Conservation (phyloP, 2,797 vertebrate species). For the Cetoscarus ocellatus region DNA sequence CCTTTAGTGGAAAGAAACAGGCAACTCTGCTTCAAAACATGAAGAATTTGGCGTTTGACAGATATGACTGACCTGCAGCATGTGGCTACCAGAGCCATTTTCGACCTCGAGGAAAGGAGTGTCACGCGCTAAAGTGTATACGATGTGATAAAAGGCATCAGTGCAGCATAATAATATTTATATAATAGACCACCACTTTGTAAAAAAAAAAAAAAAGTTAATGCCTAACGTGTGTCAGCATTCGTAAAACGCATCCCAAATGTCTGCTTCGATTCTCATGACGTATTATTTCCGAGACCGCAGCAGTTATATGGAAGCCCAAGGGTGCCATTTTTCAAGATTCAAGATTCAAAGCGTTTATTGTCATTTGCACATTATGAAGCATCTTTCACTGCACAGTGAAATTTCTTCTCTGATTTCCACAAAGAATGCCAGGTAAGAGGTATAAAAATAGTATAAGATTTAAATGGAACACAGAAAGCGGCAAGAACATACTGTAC, state of each 20-base stretch:
- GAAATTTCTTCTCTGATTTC: too few relatives aligned
- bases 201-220: too few relatives aligned
- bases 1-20: slow-evolving; percentile 37
- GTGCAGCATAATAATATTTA: background rate
- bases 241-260: background rate
- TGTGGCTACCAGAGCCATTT: slow-evolving; percentile 42
- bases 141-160: background rate
- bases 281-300: slow-evolving; percentile 41
- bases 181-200: too few relatives aligned
- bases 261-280: background rate
- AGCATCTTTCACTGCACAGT: too few relatives aligned
- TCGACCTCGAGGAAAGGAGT: background rate
- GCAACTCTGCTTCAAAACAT: slow-evolving; percentile 13
- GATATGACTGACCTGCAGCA: slow-evolving; percentile 29
- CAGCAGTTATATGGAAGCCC: background rate
- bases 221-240: too few relatives aligned
- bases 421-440: too few relatives aligned
- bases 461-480: too few relatives aligned
- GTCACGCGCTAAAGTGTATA: background rate
- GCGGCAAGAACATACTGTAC: too few relatives aligned
- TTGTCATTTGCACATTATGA: too few relatives aligned
- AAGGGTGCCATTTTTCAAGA: background rate
- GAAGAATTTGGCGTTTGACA: slow-evolving; percentile 5
- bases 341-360: too few relatives aligned
- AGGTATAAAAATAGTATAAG: too few relatives aligned